Evolutionary conservation across 2,888 invertebrate species (phyloP).

Genomic region (Bembecia ichneumoniformis): DNA sequence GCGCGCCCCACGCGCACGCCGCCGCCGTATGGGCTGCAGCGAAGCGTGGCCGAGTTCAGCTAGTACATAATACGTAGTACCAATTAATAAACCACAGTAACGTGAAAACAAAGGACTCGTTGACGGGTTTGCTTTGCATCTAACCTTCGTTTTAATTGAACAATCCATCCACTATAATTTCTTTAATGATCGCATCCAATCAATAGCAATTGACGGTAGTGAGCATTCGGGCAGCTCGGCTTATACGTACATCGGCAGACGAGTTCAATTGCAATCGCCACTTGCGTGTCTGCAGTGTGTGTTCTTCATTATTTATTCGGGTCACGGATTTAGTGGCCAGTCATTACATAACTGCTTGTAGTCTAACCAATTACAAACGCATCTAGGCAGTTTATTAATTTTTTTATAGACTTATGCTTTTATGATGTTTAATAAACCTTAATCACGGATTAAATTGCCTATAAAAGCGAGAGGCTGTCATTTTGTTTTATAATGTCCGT

Average conservation of each 20-base stretch:
- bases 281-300: background rate
- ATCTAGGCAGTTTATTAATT: background rate
- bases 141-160: background rate
- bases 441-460: background rate
- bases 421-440: slow-evolving; percentile 6
- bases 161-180: background rate
- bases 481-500: no score
- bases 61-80: no score
- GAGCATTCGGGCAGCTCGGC: background rate
- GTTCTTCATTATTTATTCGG: slow-evolving; percentile 4
- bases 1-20: no score
- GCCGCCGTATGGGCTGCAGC: no score
- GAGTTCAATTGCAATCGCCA: background rate
- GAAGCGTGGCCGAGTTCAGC: no score
- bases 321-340: slow-evolving; percentile 11
- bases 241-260: background rate
- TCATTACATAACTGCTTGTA: slow-evolving; percentile 13
- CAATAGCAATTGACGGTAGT: background rate
- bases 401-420: slow-evolving; percentile 1
- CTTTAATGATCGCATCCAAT: background rate
- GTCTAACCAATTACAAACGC: background rate
- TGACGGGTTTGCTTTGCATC: no score
- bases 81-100: no score
- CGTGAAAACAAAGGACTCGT: no score
- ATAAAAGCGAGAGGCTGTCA: no score